Conservation (phyloP, 2,888 invertebrate genomes). For the Drosophila pseudotakahashii region DNA sequence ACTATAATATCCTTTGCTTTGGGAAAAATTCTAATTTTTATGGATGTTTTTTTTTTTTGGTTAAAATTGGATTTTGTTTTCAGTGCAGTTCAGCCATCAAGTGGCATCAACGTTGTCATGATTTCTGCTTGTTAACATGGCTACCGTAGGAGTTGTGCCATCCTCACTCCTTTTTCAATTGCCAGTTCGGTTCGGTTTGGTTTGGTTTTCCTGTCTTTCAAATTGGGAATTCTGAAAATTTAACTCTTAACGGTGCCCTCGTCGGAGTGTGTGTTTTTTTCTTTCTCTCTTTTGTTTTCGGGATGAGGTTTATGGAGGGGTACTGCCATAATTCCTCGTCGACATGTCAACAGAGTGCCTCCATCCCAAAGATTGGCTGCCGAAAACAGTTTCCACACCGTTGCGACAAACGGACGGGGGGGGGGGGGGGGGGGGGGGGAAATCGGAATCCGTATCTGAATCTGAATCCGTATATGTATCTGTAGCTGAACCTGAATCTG, state of each 20-base stretch:
- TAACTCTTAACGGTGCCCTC: slow-evolving; percentile 71
- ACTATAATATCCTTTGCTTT: background rate
- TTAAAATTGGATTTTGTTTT: too few species aligned
- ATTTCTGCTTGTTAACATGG: slow-evolving; percentile 79
- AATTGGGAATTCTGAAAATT: slow-evolving; percentile 76
- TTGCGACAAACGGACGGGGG: slow-evolving; percentile 32
- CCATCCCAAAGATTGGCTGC: slow-evolving; percentile 32
- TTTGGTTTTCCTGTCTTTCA: slow-evolving; percentile 65
- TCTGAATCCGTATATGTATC: slow-evolving; percentile 1
- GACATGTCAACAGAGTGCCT: slow-evolving; percentile 71
- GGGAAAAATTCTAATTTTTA: background rate
- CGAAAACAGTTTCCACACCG: slow-evolving; percentile 43
- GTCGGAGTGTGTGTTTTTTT: slow-evolving; percentile 46
- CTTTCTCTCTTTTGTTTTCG: slow-evolving; percentile 27
- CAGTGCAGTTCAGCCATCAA: slow-evolving; percentile 57
- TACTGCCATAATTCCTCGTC: slow-evolving; percentile 75
- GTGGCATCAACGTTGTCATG: slow-evolving; percentile 79
- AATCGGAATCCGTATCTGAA: slow-evolving; percentile 6
- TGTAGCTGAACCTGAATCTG: slow-evolving; percentile 2
- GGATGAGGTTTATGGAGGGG: slow-evolving; percentile 10
- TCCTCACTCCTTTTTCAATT: slow-evolving; percentile 25
- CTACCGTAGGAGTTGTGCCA: slow-evolving; percentile 56
- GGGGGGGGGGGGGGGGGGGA: slow-evolving; percentile 9
- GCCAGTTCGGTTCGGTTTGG: slow-evolving; percentile 32
- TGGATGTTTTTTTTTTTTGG: too few species aligned